Percentiles rank a stretch among this genome's conserved stretches.
Evolutionary conservation across 1,140 invertebrate genomes (phyloP).

Genomic region (Polypedilum pembai): DNA sequence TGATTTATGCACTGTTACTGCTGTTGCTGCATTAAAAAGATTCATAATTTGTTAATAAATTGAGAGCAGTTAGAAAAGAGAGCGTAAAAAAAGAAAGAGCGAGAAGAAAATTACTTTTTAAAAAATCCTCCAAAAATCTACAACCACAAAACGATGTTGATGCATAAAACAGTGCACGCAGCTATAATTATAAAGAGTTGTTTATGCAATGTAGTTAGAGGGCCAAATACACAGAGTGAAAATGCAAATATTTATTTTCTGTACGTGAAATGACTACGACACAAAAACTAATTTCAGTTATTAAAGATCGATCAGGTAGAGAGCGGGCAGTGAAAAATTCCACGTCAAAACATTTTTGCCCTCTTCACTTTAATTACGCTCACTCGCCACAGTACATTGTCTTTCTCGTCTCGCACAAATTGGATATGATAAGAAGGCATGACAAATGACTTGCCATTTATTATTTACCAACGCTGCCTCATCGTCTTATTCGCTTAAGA

Average conservation of each 20-base stretch:
- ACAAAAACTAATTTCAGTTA: slow-evolving; percentile 9
- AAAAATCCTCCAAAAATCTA: no score
- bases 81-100: no score
- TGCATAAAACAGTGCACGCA: not conserved
- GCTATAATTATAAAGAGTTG: slow-evolving; percentile 16
- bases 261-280: slow-evolving; percentile 11
- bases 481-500: not conserved
- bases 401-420: not conserved
- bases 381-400: not conserved
- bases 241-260: slow-evolving; percentile 26
- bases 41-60: no score
- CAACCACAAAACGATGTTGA: no score
- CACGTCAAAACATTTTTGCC: no score
- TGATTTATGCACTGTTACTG: no score
- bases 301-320: not conserved
- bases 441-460: slow-evolving; percentile 12
- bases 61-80: no score
- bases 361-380: not conserved
- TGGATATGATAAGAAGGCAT: slow-evolving; percentile 12
- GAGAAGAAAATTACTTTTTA: no score
- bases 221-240: slow-evolving; percentile 18
- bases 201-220: slow-evolving; percentile 5
- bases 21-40: no score
- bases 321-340: no score
- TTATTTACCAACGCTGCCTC: not conserved